Evolutionary conservation across 2,888 invertebrate genomes (phyloP).

Genomic region (Xestia rhomboidea): DNA sequence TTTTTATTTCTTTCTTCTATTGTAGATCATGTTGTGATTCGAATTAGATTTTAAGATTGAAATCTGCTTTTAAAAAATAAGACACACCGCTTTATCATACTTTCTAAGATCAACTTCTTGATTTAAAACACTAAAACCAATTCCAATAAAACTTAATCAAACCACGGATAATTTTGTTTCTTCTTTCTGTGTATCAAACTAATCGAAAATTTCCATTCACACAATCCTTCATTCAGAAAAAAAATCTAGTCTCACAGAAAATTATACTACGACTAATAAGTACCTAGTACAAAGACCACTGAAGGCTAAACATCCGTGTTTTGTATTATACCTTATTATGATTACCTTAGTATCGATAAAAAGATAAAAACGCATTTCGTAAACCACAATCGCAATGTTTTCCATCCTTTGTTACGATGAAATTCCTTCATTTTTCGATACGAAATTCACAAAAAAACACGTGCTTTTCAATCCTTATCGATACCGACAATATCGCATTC

Average conservation of each 20-base stretch:
- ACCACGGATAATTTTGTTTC: neutral
- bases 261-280: neutral
- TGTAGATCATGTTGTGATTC: too few species aligned
- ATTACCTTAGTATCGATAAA: constrained; percentile 25
- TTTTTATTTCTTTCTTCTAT: neutral
- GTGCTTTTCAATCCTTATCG: constrained; percentile 47
- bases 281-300: constrained; percentile 11
- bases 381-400: constrained; percentile 50
- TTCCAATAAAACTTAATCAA: neutral
- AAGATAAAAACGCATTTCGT: constrained; percentile 34
- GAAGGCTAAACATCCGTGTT: constrained; percentile 55
- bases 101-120: neutral
- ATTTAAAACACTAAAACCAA: neutral
- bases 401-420: constrained; percentile 45
- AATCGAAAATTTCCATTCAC: constrained; percentile 15
- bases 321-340: constrained; percentile 47
- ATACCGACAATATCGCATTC: constrained; percentile 13
- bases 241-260: constrained; percentile 19
- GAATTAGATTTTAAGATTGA: too few species aligned
- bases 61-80: too few species aligned
- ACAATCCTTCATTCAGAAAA: constrained; percentile 17
- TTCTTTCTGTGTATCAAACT: neutral
- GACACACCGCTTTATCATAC: too few species aligned
- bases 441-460: constrained; percentile 21
- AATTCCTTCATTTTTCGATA: constrained; percentile 57